Percentiles rank a stretch among this genome's conserved stretches.
Conservation (phyloP, 1,140 invertebrate species). For the Calephelis nemesis region DNA sequence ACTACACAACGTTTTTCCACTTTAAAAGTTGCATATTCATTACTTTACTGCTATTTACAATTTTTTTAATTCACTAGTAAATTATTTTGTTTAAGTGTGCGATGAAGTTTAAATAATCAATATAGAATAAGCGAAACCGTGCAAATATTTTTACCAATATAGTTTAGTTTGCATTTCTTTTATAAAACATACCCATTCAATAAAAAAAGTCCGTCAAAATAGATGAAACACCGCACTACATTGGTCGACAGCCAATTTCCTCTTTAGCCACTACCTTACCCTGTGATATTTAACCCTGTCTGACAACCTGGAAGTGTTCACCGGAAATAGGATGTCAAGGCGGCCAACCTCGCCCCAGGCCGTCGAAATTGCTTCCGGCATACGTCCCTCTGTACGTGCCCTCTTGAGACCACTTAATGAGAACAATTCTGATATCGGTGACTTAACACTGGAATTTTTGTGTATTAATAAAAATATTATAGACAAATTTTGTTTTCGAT, state of each 20-base stretch:
- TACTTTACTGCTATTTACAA: no score
- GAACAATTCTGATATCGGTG: background rate
- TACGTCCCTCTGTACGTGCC: constrained; percentile 21
- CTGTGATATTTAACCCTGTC: constrained; percentile 45
- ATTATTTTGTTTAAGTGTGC: no score
- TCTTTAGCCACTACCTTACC: constrained; percentile 48
- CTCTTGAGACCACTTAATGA: constrained; percentile 21
- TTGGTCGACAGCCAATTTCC: constrained; percentile 69
- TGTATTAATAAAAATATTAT: no score
- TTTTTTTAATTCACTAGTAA: no score
- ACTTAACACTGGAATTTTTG: no score
- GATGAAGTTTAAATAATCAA: no score
- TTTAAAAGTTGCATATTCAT: no score
- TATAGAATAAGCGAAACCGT: no score
- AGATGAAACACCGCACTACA: constrained; percentile 32
- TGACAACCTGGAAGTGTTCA: constrained; percentile 53
- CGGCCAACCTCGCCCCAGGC: constrained; percentile 47
- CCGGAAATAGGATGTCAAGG: constrained; percentile 65
- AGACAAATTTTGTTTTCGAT: no score
- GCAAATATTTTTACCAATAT: background rate
- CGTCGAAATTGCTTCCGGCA: constrained; percentile 59
- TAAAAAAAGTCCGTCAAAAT: background rate
- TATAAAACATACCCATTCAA: background rate
- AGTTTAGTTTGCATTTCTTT: no score
- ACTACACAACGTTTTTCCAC: no score